phyloP scores from a whole-genome alignment of 2,888 invertebrate genomes.

The Luperina nickerlii region DNA sequence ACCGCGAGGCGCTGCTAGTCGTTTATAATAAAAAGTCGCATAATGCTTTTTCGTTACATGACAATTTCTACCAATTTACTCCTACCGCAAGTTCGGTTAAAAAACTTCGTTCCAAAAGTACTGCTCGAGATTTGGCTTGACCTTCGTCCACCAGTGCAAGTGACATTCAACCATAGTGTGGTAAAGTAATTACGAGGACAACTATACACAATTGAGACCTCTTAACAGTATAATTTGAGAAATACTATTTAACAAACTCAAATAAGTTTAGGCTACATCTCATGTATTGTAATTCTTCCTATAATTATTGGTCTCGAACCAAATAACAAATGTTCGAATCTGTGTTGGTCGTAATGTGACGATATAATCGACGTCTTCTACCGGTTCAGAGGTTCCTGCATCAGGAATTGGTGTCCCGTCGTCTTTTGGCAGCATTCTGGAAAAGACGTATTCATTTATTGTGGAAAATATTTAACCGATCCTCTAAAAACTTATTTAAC shows the following conservation, averaged over 20 bases:
- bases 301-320: conserved; percentile 52
- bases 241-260: neutral
- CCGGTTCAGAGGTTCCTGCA: conserved; percentile 25
- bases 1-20: too few relatives aligned
- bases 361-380: conserved; percentile 52
- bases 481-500: too few relatives aligned
- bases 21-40: too few relatives aligned
- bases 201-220: neutral
- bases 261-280: neutral
- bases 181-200: neutral
- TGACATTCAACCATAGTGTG: neutral
- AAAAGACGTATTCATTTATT: neutral
- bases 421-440: conserved; percentile 57
- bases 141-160: too few relatives aligned
- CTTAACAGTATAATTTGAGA: neutral
- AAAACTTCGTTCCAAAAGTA: too few relatives aligned
- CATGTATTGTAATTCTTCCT: conserved; percentile 31
- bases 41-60: too few relatives aligned
- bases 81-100: too few relatives aligned
- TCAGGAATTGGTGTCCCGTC: conserved; percentile 36
- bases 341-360: conserved; percentile 62
- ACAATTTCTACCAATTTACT: too few relatives aligned
- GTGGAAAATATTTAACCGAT: too few relatives aligned
- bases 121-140: too few relatives aligned
- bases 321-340: conserved; percentile 61